A percentile compares a stretch with the other conserved stretches of the same genome.
These are phyloP conservation scores for Formica exsecta DNA, from an alignment of 1,140 invertebrate genomes.

Conservation along the genomic window DNA sequence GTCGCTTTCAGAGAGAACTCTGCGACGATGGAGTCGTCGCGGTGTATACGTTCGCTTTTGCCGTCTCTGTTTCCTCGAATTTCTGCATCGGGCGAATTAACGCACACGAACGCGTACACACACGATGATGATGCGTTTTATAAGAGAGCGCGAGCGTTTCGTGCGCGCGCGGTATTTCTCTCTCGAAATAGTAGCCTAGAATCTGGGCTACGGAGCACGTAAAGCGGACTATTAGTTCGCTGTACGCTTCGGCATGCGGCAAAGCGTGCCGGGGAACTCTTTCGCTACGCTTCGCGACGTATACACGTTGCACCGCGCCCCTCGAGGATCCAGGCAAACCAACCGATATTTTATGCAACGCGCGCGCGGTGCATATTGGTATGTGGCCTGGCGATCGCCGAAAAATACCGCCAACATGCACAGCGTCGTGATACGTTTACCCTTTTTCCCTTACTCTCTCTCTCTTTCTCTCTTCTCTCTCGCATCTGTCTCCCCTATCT, in stretches of 20 bases:
- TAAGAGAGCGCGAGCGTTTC: slow-evolving; percentile 2
- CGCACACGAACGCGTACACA: not conserved
- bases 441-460: not conserved
- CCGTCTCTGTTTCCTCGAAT: not conserved
- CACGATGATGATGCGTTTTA: slow-evolving; percentile 2
- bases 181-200: slow-evolving; percentile 55
- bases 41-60: too few relatives aligned
- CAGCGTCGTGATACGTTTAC: not conserved
- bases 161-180: slow-evolving; percentile 35
- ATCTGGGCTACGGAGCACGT: slow-evolving; percentile 60
- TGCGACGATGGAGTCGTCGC: too few relatives aligned
- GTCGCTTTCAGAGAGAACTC: too few relatives aligned
- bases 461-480: not conserved
- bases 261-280: slow-evolving; percentile 54
- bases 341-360: slow-evolving; percentile 49
- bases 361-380: not conserved
- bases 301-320: not conserved
- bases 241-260: slow-evolving; percentile 58
- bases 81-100: not conserved
- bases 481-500: not conserved
- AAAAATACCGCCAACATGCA: slow-evolving; percentile 44
- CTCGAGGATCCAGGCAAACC: not conserved
- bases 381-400: slow-evolving; percentile 24
- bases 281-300: slow-evolving; percentile 60
- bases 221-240: slow-evolving; percentile 62